Percentiles rank a stretch among this genome's conserved stretches.
phyloP scores from a whole-genome alignment of 2,113 vertebrate species.

The Campylorhamphus procurvoides region DNA sequence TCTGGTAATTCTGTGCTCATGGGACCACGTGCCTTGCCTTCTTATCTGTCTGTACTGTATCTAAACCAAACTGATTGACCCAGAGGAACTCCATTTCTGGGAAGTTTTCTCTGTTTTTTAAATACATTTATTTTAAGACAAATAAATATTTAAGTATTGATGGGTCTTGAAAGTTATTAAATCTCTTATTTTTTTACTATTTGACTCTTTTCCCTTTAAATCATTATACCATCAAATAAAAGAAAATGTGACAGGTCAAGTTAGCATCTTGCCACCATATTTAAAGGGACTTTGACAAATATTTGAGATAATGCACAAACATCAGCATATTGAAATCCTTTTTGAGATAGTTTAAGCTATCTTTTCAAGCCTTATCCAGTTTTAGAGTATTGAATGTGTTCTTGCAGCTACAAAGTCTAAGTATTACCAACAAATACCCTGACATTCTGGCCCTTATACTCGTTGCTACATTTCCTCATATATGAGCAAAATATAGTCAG shows the following conservation, averaged over 20 bases:
- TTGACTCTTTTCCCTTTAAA: neutral
- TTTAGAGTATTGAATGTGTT: neutral
- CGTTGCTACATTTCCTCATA: neutral
- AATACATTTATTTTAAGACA: neutral
- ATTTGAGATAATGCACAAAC: neutral
- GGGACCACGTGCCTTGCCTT: neutral
- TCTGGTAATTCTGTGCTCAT: neutral
- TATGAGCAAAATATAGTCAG: neutral
- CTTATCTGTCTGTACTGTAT: neutral
- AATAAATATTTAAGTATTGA: neutral
- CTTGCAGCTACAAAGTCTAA: neutral
- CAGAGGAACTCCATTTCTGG: neutral
- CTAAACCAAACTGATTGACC: neutral
- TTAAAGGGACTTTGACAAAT: neutral
- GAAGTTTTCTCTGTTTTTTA: neutral
- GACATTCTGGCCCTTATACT: neutral
- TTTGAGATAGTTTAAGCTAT: neutral
- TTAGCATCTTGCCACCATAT: neutral
- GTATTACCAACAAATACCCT: neutral
- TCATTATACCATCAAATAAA: neutral
- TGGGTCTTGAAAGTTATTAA: neutral
- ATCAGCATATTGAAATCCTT: neutral
- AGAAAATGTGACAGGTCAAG: neutral
- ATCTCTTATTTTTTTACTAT: neutral
- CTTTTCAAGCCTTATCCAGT: neutral